Percentiles rank a stretch among this genome's conserved stretches.
Conservation (phyloP, 2,888 invertebrate species). For the Ypsolopha sequella region DNA sequence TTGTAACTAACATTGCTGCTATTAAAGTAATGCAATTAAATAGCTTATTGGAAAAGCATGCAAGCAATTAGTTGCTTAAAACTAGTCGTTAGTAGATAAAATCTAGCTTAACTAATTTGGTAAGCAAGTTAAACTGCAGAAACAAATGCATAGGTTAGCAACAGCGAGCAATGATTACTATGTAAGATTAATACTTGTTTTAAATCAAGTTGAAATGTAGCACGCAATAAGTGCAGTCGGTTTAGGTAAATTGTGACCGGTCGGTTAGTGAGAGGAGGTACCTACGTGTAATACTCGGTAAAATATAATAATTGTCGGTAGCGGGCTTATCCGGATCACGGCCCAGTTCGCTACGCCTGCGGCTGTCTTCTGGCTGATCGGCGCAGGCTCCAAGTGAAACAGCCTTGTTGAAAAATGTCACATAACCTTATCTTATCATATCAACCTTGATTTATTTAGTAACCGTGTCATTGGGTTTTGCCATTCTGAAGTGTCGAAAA, state of each 20-base stretch:
- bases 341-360: constrained; percentile 5
- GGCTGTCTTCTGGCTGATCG: background rate
- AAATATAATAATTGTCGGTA: constrained; percentile 5
- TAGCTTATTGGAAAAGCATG: no score
- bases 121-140: background rate
- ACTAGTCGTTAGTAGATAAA: no score
- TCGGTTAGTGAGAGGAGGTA: background rate
- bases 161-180: background rate
- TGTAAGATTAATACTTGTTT: constrained; percentile 3
- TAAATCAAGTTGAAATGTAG: constrained; percentile 2
- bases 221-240: constrained; percentile 1
- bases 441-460: constrained; percentile 44
- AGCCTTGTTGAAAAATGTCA: constrained; percentile 16
- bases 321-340: constrained; percentile 7
- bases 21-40: no score
- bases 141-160: background rate
- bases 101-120: background rate
- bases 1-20: no score
- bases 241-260: constrained; percentile 2
- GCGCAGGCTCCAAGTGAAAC: background rate
- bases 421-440: constrained; percentile 44
- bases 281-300: background rate
- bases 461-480: constrained; percentile 28
- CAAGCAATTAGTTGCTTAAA: no score
- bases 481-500: background rate